Evolutionary conservation across 2,888 invertebrate genomes (phyloP).

Genomic region (Boloria selene): DNA sequence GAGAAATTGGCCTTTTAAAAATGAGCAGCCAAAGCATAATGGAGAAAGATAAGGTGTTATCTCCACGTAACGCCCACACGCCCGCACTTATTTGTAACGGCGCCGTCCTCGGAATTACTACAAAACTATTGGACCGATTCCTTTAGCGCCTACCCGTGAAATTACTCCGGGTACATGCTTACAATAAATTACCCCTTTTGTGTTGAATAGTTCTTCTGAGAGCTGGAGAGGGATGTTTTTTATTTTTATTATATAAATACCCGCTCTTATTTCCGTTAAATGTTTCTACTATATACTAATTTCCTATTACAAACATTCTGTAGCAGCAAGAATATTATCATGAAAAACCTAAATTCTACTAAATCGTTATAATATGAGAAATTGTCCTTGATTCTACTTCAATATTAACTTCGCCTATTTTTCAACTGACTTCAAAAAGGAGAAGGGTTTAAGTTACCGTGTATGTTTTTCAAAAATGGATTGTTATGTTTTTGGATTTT

Average conservation of each 20-base stretch:
- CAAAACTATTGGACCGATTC: conserved; percentile 25
- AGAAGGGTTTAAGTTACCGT: too few relatives aligned
- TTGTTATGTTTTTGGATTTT: too few relatives aligned
- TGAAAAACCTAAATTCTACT: too few relatives aligned
- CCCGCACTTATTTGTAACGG: conserved; percentile 28
- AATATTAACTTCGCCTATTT: too few relatives aligned
- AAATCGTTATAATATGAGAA: too few relatives aligned
- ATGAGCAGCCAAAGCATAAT: neutral
- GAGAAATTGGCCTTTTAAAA: neutral
- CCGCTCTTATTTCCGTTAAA: neutral
- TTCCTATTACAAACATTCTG: too few relatives aligned
- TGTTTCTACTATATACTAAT: too few relatives aligned
- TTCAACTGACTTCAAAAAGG: too few relatives aligned
- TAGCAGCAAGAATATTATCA: too few relatives aligned
- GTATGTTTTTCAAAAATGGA: too few relatives aligned
- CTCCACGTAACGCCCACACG: conserved; percentile 16
- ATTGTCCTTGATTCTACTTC: too few relatives aligned
- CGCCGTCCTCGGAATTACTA: conserved; percentile 15
- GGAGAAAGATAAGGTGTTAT: conserved; percentile 23
- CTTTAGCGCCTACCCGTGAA: conserved; percentile 27
- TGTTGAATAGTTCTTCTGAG: conserved; percentile 6
- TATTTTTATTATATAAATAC: neutral
- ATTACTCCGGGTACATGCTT: conserved; percentile 25
- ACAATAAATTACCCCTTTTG: conserved; percentile 22
- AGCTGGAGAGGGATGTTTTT: conserved; percentile 4